Base-by-base conservation (phyloP, 2,888 invertebrate species). In the Fragum sueziense region DNA sequence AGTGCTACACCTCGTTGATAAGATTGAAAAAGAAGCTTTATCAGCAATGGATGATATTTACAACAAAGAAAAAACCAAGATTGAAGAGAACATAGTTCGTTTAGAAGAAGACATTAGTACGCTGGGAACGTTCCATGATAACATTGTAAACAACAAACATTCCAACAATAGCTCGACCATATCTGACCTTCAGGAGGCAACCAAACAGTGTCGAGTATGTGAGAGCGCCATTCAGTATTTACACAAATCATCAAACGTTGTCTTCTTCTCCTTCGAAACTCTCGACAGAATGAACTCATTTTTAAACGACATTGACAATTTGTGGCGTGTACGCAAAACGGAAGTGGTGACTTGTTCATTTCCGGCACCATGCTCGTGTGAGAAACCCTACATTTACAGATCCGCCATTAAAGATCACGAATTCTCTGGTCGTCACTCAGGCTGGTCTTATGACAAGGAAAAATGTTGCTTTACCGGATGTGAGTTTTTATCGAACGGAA, bases 401-500 rank as follows among this genome's bases (percentile, higher is more conserved):
- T 29, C 62, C 3, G 74, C 80, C 9, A 69, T 65, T 20, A 70
- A 76, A 52, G 74, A 79, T 17, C 74, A 73, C 27, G 79, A 80
- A 9, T 62, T 81, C 1, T 77, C 80, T 9, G 84, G 71, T 27
- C 80, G 76, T 59, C 68, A 76, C 34, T 81, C 76, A 7, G 75
- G 84, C n/a, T 84, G 79, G 79, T 76, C 76, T 0, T 84, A 77
- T 52, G 84, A 84, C 52, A 70, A 72, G 27, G 79, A 84, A 25
- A 71, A 74, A 27, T 84, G 84, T 33, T 77, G 78, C 51, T 81
- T 84, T 41, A 84, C 80, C 25, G 84, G 80, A 25, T 79, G 84
- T 73, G 79, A 84, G 51, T 81, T 81, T 67, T 37, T 84, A 7
- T 37, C 77, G 1, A 84, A 84, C 57, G 84, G 80, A 27, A 76